Evolutionary conservation across 2,888 invertebrate species (phyloP).

Genomic region (Idaea straminata): DNA sequence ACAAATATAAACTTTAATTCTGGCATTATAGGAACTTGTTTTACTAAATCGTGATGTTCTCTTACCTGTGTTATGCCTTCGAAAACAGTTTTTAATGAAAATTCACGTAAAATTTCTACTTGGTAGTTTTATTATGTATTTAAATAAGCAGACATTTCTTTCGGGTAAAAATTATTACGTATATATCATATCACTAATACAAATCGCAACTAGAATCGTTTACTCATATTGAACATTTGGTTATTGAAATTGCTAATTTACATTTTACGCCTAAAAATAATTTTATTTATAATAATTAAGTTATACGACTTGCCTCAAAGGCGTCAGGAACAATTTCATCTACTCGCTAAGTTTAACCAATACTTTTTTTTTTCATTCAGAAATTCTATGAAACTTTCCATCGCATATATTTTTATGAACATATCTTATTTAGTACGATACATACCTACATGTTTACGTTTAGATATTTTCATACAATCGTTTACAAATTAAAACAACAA

Average conservation of each 20-base stretch:
- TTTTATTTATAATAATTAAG: constrained; percentile 63
- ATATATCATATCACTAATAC: constrained; percentile 79
- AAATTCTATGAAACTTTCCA: constrained; percentile 69
- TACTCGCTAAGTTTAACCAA: constrained; percentile 76
- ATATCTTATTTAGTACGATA: background rate
- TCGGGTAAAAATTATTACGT: constrained; percentile 80
- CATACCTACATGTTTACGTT: constrained; percentile 11
- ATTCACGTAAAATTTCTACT: constrained; percentile 55
- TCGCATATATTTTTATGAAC: constrained; percentile 60
- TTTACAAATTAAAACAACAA: background rate
- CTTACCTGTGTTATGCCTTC: constrained; percentile 33
- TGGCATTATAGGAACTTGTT: background rate
- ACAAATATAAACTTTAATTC: constrained; percentile 16
- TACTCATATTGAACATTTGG: constrained; percentile 79
- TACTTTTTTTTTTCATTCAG: constrained; percentile 56
- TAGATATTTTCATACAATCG: background rate
- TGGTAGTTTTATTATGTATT: constrained; percentile 77
- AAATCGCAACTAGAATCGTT: constrained; percentile 77
- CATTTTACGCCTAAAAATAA: constrained; percentile 63
- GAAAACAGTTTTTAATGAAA: constrained; percentile 20
- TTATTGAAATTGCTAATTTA: constrained; percentile 74
- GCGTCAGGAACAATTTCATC: constrained; percentile 79
- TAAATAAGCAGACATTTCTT: constrained; percentile 77
- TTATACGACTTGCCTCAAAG: constrained; percentile 77
- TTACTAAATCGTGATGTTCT: constrained; percentile 13